Percentiles rank a stretch among this genome's conserved stretches.
Evolutionary conservation across 1,140 invertebrate genomes (phyloP).

Genomic region (Parapsyche elsis): DNA sequence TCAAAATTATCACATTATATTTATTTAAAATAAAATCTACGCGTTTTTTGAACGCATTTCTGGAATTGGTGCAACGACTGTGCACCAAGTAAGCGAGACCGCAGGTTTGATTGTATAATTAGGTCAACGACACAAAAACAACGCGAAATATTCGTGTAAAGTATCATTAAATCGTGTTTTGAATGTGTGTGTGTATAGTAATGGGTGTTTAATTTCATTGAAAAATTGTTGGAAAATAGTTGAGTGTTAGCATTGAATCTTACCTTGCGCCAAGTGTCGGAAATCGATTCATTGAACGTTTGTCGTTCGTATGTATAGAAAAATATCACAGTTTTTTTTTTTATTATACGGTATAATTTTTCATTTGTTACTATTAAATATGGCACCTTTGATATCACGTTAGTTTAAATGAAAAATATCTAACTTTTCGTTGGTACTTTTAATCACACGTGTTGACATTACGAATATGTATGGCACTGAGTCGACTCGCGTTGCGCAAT

Average conservation of each 20-base stretch:
- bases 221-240: too few species aligned
- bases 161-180: neutral
- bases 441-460: neutral
- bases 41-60: too few species aligned
- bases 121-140: slow-evolving; percentile 12
- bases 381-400: neutral
- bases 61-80: neutral
- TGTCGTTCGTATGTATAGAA: neutral
- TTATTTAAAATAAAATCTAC: neutral
- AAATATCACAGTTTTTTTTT: too few species aligned
- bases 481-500: too few species aligned
- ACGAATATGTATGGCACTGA: slow-evolving; percentile 27
- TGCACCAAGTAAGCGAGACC: neutral
- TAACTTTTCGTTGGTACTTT: neutral
- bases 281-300: neutral
- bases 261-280: neutral
- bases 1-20: slow-evolving; percentile 1
- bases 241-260: neutral
- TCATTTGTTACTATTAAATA: too few species aligned
- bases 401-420: neutral
- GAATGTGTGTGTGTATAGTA: neutral
- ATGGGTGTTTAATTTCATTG: neutral
- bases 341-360: too few species aligned
- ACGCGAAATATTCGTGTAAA: neutral
- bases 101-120: slow-evolving; percentile 30